Percentiles rank a stretch among this genome's conserved stretches.
phyloP scores from a whole-genome alignment of 2,888 invertebrate genomes.

The Diaprepes abbreviatus region DNA sequence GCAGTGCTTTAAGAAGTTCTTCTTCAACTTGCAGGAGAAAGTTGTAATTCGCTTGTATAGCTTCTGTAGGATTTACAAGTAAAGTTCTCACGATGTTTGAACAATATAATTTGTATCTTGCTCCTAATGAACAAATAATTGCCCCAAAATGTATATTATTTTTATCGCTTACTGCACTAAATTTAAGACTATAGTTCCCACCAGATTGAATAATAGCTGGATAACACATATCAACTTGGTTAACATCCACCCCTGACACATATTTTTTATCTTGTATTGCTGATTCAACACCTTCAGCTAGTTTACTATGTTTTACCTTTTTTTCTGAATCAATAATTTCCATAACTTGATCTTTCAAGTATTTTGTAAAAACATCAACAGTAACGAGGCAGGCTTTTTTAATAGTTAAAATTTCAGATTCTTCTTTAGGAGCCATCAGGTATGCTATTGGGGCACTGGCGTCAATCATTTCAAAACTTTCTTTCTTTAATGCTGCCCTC shows the following conservation, averaged over 20 bases:
- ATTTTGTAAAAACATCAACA: constrained; percentile 95
- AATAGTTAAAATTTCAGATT: constrained; percentile 88
- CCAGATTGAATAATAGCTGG: constrained; percentile 99
- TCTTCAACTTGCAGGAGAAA: constrained; percentile 91
- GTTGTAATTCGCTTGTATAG: constrained; percentile 89
- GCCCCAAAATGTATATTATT: constrained; percentile 95
- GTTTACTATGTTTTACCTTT: constrained; percentile 96
- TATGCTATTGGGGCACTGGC: constrained; percentile 87
- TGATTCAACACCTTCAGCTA: constrained; percentile 94
- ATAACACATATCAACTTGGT: constrained; percentile 96
- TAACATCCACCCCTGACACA: constrained; percentile 89
- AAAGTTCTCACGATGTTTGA: constrained; percentile 97
- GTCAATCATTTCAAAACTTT: constrained; percentile 86
- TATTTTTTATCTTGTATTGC: constrained; percentile 97
- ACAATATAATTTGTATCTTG: constrained; percentile 97
- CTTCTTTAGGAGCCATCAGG: constrained; percentile 95
- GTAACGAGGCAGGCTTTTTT: constrained; percentile 95
- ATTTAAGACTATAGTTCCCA: constrained; percentile 94
- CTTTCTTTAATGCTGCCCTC: constrained; percentile 83
- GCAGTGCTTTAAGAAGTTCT: constrained; percentile 87
- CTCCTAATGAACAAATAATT: constrained; percentile 94
- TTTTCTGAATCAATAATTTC: constrained; percentile 98
- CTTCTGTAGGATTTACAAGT: constrained; percentile 91
- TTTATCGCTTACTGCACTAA: constrained; percentile 95
- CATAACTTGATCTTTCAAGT: constrained; percentile 97